Base-by-base conservation (phyloP, 2,797 vertebrate species). In the Decapterus maruadsi region DNA sequence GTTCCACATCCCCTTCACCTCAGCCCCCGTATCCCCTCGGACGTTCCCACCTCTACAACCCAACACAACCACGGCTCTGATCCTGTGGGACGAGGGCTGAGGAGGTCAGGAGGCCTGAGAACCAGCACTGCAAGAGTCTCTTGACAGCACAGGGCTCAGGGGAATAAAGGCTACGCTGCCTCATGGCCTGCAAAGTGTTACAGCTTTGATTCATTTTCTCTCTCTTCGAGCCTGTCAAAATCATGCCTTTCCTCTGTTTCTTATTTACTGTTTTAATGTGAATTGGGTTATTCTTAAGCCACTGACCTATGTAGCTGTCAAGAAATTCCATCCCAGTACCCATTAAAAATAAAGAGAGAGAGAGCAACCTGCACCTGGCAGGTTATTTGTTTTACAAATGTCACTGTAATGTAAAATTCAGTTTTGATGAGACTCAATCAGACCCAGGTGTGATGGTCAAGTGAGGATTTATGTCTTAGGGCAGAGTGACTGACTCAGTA, bases 381-480 rank as follows among this genome's bases (percentile, higher is more conserved):
- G 53, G 48, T 71, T 89, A 69, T 89, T 89, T 91, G 66, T 77
- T 89, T 85, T 77, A 61, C 72, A 87, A 90, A 89, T 89, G 83
- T 83, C 85, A 86, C 66, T 43, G 73, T 75, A 53, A 78, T 80
- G 74, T 72, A n/a, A 79, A 55, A 78, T 80, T 84, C 19, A 80
- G 72, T 61, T 46, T n/a, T 51, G 70, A 60, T 85, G 50, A 60
- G 51, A 77, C 69, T 72, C 72, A 58, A 78, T 59, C 62, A 78
- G 73, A 68, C 13, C 22, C 78, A 89, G 76, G 71, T 87, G 83
- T 77, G 72, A 72, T 36, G 38, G 54, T 68, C 60, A 72, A 48
- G 34, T 76, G 67, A 71, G 64, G 46, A 67, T 57, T 34, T 77
- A 38, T 78, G 51, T 82, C 59, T 51, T 0, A n/a, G 56, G 67